Evolutionary conservation across 1,140 invertebrate species (phyloP).

Genomic region (Copidosoma floridanum): DNA sequence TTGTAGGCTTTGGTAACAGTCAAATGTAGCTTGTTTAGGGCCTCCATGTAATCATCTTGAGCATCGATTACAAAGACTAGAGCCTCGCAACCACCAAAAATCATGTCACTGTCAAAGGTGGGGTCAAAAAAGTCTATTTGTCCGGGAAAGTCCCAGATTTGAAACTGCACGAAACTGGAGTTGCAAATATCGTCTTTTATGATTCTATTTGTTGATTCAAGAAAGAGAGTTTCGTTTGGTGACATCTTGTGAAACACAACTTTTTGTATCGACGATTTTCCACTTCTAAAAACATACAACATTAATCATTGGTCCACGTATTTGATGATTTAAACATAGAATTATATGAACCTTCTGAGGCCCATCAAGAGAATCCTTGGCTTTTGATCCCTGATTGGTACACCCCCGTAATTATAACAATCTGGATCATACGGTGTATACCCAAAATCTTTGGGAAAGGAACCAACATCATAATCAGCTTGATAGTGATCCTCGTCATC

Average conservation of each 20-base stretch:
- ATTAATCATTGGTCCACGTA: constrained; percentile 8
- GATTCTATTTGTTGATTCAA: constrained; percentile 98
- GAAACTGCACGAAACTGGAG: constrained; percentile 98
- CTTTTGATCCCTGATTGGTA: constrained; percentile 71
- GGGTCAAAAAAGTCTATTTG: constrained; percentile 98
- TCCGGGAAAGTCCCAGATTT: constrained; percentile 99
- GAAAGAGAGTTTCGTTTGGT: constrained; percentile 98
- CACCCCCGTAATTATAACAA: constrained; percentile 62
- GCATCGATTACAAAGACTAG: constrained; percentile 99
- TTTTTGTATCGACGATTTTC: constrained; percentile 99
- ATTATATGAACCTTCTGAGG: constrained; percentile 70
- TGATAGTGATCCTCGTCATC: constrained; percentile 56
- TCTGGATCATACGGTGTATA: constrained; percentile 85
- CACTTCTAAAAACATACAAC: constrained; percentile 69
- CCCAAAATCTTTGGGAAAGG: constrained; percentile 90
- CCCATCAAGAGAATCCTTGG: constrained; percentile 96
- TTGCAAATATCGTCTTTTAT: constrained; percentile 97
- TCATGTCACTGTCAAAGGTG: constrained; percentile 92
- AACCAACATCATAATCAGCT: constrained; percentile 67
- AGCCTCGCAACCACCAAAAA: constrained; percentile 93
- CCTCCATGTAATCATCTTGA: constrained; percentile 95
- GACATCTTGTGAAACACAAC: constrained; percentile 99
- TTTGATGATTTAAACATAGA: constrained; percentile 3
- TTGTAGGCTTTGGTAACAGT: constrained; percentile 95
- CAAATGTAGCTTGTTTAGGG: constrained; percentile 85